Evolutionary conservation across 1,140 invertebrate genomes (phyloP).

Genomic region (Tetraneura akinire): DNA sequence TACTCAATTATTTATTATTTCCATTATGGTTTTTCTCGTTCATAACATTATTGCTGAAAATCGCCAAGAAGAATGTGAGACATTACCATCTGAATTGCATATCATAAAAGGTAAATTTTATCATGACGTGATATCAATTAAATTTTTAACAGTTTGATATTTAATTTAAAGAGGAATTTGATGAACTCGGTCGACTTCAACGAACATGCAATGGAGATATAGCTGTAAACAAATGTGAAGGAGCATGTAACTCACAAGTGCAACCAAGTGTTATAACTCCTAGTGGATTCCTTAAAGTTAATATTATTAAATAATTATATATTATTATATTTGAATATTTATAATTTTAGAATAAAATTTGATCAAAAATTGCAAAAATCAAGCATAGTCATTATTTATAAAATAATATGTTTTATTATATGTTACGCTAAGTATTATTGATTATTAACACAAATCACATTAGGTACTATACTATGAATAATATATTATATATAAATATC

Average conservation of each 20-base stretch:
- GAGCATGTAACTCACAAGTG: slow-evolving; percentile 84
- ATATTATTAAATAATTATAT: not conserved
- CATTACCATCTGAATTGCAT: slow-evolving; percentile 76
- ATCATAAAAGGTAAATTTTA: slow-evolving; percentile 70
- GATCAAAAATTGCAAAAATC: no score
- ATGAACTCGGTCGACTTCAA: slow-evolving; percentile 75
- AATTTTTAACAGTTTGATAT: not conserved
- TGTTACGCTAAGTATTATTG: no score
- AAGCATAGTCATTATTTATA: no score
- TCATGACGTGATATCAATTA: not conserved
- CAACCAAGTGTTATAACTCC: slow-evolving; percentile 84
- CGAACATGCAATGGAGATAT: slow-evolving; percentile 86
- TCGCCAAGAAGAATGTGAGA: slow-evolving; percentile 69
- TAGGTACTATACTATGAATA: no score
- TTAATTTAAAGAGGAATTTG: slow-evolving; percentile 78
- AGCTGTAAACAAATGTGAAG: slow-evolving; percentile 85
- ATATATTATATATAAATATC: no score
- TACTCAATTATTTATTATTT: slow-evolving; percentile 40
- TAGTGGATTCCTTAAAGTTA: slow-evolving; percentile 86
- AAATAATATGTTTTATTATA: no score
- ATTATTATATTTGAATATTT: no score
- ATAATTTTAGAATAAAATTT: no score
- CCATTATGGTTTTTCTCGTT: not conserved
- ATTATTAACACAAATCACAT: no score
- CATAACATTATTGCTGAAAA: slow-evolving; percentile 21